Conservation (phyloP, 2,113 vertebrate genomes). For the Carassius auratus region DNA sequence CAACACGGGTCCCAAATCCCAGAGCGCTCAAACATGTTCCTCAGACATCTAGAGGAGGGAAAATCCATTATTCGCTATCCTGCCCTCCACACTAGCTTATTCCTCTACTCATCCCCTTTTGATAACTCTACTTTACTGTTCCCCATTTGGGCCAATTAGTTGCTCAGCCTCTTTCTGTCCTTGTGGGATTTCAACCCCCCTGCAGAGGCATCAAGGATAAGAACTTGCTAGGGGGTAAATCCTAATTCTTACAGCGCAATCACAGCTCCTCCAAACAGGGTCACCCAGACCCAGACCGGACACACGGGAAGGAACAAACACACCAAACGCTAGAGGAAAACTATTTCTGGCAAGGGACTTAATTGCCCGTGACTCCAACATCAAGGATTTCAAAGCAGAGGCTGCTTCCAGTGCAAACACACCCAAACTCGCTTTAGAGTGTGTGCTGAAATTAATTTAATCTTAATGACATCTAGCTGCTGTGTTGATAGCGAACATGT, state of each 20-base stretch:
- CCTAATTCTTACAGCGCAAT: conserved; percentile 68
- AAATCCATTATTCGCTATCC: background rate
- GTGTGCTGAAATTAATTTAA: conserved; percentile 39
- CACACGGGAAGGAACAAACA: conserved; percentile 67
- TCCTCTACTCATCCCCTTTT: conserved; percentile 47
- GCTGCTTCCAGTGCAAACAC: conserved; percentile 49
- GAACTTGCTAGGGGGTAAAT: conserved; percentile 69
- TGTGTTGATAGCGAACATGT: background rate
- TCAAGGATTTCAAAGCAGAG: conserved; percentile 65
- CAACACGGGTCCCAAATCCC: conserved; percentile 33
- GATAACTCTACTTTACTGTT: conserved; percentile 65
- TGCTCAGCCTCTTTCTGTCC: conserved; percentile 70
- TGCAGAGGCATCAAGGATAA: conserved; percentile 56
- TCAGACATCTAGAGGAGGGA: background rate
- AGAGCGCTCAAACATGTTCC: conserved; percentile 1
- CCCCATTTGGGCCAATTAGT: conserved; percentile 81
- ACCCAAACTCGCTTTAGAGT: conserved; percentile 63
- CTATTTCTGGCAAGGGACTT: conserved; percentile 74
- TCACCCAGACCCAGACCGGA: conserved; percentile 64
- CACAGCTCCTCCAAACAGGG: conserved; percentile 65
- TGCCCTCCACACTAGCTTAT: conserved; percentile 14
- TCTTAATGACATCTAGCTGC: conserved; percentile 48
- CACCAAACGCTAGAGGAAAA: conserved; percentile 53
- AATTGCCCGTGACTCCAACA: conserved; percentile 73
- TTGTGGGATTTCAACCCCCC: conserved; percentile 69